Percentiles rank a stretch among this genome's conserved stretches.
Conservation (phyloP, 2,113 vertebrate genomes). For the Platysternon megacephalum region DNA sequence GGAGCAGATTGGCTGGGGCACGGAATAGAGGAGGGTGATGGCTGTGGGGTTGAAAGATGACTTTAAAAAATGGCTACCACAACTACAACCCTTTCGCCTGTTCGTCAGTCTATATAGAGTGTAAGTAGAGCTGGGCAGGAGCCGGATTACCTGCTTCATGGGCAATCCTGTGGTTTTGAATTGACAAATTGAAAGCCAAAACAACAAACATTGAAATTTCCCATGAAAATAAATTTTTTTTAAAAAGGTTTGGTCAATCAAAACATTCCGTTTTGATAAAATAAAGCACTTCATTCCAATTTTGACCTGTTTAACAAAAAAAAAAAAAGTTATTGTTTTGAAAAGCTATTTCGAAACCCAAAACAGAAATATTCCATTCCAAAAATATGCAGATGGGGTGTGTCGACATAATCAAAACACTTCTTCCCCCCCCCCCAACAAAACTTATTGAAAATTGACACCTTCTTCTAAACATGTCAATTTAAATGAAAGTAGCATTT, state of each 20-base stretch:
- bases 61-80: neutral
- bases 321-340: neutral
- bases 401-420: neutral
- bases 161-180: neutral
- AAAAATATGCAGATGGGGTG: neutral
- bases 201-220: neutral
- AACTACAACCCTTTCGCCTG: neutral
- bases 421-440: neutral
- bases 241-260: neutral
- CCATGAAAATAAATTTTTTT: neutral
- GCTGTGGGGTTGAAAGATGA: neutral
- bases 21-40: neutral
- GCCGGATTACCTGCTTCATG: neutral
- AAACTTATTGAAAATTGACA: neutral
- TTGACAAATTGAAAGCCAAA: neutral
- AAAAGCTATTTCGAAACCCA: neutral
- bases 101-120: neutral
- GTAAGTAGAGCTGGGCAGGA: neutral
- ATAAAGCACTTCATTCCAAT: neutral
- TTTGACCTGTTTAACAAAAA: neutral
- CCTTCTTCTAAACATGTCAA: neutral
- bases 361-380: neutral
- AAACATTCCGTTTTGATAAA: neutral
- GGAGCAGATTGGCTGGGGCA: neutral
- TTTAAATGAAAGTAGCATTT: neutral